Evolutionary conservation across 1,140 invertebrate genomes (phyloP), one percentile per base, ranked within the genome.

Genomic region (Ephestia elutella): DNA sequence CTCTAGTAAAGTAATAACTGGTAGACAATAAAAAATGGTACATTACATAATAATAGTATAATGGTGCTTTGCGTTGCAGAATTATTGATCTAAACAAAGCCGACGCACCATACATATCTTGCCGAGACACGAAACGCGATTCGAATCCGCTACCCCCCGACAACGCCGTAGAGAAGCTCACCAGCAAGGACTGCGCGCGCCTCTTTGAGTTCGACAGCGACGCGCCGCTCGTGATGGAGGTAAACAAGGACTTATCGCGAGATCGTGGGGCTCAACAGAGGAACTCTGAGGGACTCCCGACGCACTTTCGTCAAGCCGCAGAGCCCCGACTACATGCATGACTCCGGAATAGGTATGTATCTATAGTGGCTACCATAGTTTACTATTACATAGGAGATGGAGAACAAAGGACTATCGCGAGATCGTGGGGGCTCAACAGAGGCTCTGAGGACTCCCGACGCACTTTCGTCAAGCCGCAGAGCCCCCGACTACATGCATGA

Each of bases 301-400:
- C 80, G 85, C 35, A 88, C 83, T 11, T 87, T 88, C 66, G 75
- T 80, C 4, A 88, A 88, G 60, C 77, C 82, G 18, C 81, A 82
- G 51, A 89, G 87, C 68, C 87, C 89, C n/a, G 89, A 90, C 73
- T 86, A 88, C 56, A 89, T 90, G 89, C 86, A 83, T 66, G 89
- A 89, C 70, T 89, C 89, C 66, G 88, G 88, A 80, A 89, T 89
- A 64, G 87, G 88, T 89, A 72, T 71, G 54, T 50, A 51, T 50
- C 61, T 51, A 56, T 49, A 10, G 35, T 65, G 13, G n/a, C n/a
- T n/a, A n/a, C n/a, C n/a, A n/a, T n/a, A n/a, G n/a, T n/a, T n/a
- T n/a, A n/a, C n/a, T n/a, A n/a, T n/a, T n/a, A n/a, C n/a, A n/a
- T n/a, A n/a, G n/a, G n/a, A n/a, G 8, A 79, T 85, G 72, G 82